phyloP scores from a whole-genome alignment of 2,113 vertebrate species.

The Ptychochromis oligacanthus region DNA sequence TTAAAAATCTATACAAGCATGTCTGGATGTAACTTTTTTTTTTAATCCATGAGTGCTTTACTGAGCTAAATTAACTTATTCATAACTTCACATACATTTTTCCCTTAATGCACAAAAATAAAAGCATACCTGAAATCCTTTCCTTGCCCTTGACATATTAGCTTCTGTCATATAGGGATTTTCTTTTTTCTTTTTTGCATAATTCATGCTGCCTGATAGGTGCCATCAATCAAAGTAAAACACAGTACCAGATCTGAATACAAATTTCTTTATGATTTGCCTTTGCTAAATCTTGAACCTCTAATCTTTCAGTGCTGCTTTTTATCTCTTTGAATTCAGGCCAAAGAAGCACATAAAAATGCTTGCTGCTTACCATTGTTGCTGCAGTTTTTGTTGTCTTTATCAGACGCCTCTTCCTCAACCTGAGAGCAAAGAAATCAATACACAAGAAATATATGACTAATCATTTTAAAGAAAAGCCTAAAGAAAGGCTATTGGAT shows the following conservation, averaged over 20 bases:
- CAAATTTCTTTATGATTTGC: slow-evolving; percentile 9
- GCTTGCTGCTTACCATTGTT: slow-evolving; percentile 74
- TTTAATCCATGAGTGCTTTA: not conserved
- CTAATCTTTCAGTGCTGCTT: not conserved
- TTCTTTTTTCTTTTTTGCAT: slow-evolving; percentile 25
- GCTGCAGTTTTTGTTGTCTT: slow-evolving; percentile 88
- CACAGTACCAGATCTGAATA: slow-evolving; percentile 18
- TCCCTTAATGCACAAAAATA: not conserved
- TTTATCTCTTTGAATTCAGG: not conserved
- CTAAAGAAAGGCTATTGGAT: not conserved
- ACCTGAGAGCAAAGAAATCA: slow-evolving; percentile 73
- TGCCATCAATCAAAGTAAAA: slow-evolving; percentile 25
- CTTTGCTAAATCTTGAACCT: slow-evolving; percentile 7
- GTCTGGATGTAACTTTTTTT: too few species aligned
- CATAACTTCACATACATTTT: not conserved
- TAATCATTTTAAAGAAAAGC: not conserved
- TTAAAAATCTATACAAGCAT: too few species aligned
- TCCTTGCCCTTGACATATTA: slow-evolving; percentile 42
- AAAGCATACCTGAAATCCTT: slow-evolving; percentile 12
- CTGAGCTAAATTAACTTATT: not conserved
- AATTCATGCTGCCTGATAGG: slow-evolving; percentile 37
- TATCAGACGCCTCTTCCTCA: slow-evolving; percentile 86
- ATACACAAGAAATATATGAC: not conserved
- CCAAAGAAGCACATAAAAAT: not conserved
- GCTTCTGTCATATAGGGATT: slow-evolving; percentile 10